Percentiles rank a stretch among this genome's conserved stretches.
These are phyloP conservation scores for Drosophila meridionalis DNA, from an alignment of 2,888 invertebrate species.

Conservation along the genomic window DNA sequence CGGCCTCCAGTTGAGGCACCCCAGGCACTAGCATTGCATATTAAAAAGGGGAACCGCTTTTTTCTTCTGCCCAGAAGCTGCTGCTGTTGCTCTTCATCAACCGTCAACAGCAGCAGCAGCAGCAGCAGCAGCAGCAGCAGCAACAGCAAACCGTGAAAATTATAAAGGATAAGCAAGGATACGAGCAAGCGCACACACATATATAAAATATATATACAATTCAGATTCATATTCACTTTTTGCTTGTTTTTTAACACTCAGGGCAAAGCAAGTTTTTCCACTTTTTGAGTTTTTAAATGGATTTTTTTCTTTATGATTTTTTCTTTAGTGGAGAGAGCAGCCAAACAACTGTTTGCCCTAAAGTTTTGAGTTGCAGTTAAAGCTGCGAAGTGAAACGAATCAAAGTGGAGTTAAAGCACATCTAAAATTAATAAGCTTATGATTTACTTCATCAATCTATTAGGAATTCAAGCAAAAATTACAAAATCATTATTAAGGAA, in stretches of 20 bases:
- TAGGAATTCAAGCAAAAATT: neutral
- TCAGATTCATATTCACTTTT: constrained; percentile 53
- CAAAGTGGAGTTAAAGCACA: neutral
- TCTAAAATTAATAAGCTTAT: neutral
- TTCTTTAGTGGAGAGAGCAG: constrained; percentile 1
- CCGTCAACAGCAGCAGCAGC: constrained; percentile 46
- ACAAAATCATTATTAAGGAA: too few relatives aligned
- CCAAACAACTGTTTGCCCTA: neutral
- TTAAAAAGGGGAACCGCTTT: constrained; percentile 40
- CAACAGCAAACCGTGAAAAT: constrained; percentile 57
- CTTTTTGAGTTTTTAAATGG: constrained; percentile 62
- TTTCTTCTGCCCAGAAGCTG: constrained; percentile 45
- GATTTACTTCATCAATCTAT: neutral
- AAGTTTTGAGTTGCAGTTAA: constrained; percentile 2
- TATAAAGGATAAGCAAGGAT: constrained; percentile 67
- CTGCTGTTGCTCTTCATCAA: constrained; percentile 67
- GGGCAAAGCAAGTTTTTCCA: constrained; percentile 62
- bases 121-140: constrained; percentile 39
- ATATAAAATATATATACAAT: constrained; percentile 17
- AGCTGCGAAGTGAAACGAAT: neutral
- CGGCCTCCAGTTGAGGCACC: constrained; percentile 36
- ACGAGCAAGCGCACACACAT: constrained; percentile 34
- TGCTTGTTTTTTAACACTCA: constrained; percentile 47
- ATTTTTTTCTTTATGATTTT: constrained; percentile 36
- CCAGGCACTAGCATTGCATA: constrained; percentile 64